Conservation (phyloP, 2,797 vertebrate genomes). For the Sebastolobus alascanus region DNA sequence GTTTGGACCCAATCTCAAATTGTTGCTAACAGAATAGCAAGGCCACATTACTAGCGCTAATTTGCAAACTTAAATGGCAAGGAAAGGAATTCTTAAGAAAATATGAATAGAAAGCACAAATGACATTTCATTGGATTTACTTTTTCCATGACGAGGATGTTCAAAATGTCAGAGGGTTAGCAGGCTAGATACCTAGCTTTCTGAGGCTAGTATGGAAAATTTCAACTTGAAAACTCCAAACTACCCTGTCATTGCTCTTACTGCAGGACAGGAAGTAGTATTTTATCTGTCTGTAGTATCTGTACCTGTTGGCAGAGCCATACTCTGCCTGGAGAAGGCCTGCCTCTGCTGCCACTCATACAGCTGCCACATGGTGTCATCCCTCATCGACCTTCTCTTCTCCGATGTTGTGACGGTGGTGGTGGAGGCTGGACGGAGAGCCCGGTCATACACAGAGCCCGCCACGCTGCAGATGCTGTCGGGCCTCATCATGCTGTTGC, state of each 20-base stretch:
- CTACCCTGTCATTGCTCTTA: no score
- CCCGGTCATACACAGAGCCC: conserved; percentile 82
- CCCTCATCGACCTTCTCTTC: conserved; percentile 91
- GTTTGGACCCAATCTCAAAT: not conserved
- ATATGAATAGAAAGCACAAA: not conserved
- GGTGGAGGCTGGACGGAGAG: conserved; percentile 64
- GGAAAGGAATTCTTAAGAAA: not conserved
- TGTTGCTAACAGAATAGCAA: not conserved
- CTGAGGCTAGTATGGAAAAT: not conserved
- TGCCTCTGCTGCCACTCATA: conserved; percentile 99
- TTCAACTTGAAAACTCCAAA: not conserved
- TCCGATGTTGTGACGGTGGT: conserved; percentile 81
- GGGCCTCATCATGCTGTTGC: conserved; percentile 89
- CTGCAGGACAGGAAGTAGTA: not conserved
- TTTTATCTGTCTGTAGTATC: not conserved
- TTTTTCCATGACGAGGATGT: not conserved
- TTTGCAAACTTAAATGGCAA: not conserved
- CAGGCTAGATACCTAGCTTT: not conserved
- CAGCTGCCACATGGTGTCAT: conserved; percentile 99
- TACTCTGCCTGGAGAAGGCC: conserved; percentile 89
- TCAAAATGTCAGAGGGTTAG: not conserved
- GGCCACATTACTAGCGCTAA: not conserved
- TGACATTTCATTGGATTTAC: not conserved
- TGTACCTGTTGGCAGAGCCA: conserved; percentile 73
- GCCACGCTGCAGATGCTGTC: conserved; percentile 90